Percentiles rank a stretch among this genome's conserved stretches.
Conservation (phyloP, 2,113 vertebrate species). For the zebrafish (Danio rerio) region DNA sequence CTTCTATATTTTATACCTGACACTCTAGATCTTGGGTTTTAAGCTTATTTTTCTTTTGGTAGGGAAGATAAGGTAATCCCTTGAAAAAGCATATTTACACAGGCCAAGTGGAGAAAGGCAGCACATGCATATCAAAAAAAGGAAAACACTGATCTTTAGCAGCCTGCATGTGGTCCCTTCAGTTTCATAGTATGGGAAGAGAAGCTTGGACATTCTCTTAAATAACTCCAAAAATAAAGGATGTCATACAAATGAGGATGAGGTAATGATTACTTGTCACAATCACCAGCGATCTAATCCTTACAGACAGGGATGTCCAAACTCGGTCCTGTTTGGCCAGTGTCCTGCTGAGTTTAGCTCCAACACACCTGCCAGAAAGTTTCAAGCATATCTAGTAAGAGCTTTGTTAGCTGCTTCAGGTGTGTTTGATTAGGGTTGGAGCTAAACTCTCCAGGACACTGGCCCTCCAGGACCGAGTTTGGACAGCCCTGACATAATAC, state of each 20-base stretch:
- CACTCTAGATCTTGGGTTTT: conserved; percentile 39
- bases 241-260: neutral
- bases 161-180: neutral
- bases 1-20: conserved; percentile 49
- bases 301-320: too few relatives aligned
- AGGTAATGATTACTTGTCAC: neutral
- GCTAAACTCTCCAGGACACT: too few relatives aligned
- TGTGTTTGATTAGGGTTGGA: too few relatives aligned
- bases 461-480: too few relatives aligned
- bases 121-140: neutral
- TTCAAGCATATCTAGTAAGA: too few relatives aligned
- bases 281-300: too few relatives aligned
- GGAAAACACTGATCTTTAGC: conserved; percentile 1
- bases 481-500: too few relatives aligned
- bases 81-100: conserved; percentile 57
- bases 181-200: neutral
- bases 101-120: conserved; percentile 37
- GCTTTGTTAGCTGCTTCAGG: too few relatives aligned
- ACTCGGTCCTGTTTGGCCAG: too few relatives aligned
- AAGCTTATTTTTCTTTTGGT: conserved; percentile 62
- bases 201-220: too few relatives aligned
- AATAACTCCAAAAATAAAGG: neutral
- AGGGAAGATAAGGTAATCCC: conserved; percentile 59
- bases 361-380: too few relatives aligned
- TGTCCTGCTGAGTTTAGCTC: too few relatives aligned